Conservation (phyloP, 2,113 vertebrate genomes). For the Vulpes lagopus region DNA sequence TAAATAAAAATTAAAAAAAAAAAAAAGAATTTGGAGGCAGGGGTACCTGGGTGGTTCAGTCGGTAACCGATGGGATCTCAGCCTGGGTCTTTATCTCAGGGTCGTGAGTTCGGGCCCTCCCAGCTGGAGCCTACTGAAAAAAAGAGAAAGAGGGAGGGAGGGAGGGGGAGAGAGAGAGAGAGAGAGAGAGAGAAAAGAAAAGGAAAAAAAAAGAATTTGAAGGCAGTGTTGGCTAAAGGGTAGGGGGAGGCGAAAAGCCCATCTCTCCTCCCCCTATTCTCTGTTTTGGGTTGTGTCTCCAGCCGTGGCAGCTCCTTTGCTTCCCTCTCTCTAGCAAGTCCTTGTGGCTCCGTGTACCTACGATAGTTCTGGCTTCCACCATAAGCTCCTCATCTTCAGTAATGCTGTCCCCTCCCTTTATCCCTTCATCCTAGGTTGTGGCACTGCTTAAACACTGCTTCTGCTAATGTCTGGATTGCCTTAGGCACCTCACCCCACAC, state of each 20-base stretch:
- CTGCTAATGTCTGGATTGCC: neutral
- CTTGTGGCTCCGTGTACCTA: neutral
- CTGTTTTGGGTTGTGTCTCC: neutral
- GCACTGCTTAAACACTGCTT: conserved; percentile 16
- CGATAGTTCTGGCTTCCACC: neutral
- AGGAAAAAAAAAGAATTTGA: neutral
- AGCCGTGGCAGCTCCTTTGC: neutral
- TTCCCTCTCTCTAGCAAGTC: neutral
- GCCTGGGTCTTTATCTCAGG: neutral
- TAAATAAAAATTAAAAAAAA: too few species aligned
- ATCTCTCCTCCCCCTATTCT: neutral
- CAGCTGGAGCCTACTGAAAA: neutral
- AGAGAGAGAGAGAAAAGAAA: too few species aligned
- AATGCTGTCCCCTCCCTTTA: neutral
- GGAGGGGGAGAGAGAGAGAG: too few species aligned
- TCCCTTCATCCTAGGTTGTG: neutral
- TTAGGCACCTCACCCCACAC: neutral
- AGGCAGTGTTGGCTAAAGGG: neutral
- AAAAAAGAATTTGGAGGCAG: neutral
- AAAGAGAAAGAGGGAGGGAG: neutral
- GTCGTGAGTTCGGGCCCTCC: neutral
- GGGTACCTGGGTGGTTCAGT: neutral
- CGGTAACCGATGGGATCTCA: neutral
- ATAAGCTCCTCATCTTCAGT: neutral
- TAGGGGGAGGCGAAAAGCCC: neutral